Percentiles rank a stretch among this genome's conserved stretches.
phyloP scores from a whole-genome alignment of 1,140 invertebrate genomes.

The Drosophila nigromelanica region DNA sequence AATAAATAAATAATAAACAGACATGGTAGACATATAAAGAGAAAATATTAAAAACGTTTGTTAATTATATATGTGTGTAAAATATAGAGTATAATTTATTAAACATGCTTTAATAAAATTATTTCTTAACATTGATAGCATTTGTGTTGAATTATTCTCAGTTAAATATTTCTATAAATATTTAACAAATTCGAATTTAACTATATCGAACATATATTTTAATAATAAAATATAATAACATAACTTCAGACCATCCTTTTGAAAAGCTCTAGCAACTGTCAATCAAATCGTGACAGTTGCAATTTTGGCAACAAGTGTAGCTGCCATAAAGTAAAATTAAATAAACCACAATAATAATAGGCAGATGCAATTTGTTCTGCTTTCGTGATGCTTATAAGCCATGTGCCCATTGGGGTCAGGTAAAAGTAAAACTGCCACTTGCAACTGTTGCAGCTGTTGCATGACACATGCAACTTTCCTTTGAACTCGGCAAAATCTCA shows the following conservation, averaged over 20 bases:
- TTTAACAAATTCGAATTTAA: no score
- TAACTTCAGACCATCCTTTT: neutral
- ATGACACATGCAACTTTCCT: conserved; percentile 32
- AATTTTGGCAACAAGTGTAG: conserved; percentile 50
- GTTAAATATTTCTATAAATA: no score
- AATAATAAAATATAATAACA: no score
- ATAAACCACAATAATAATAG: conserved; percentile 35
- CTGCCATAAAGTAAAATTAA: conserved; percentile 8
- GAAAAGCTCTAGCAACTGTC: conserved; percentile 9
- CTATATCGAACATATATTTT: no score
- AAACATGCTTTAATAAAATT: no score
- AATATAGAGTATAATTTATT: no score
- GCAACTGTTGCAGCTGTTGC: conserved; percentile 15
- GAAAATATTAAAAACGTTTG: no score
- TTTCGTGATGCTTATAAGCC: conserved; percentile 55
- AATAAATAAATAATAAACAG: no score
- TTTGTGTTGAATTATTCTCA: no score
- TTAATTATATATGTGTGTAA: no score
- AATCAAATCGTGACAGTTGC: conserved; percentile 27
- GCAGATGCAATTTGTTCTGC: conserved; percentile 70
- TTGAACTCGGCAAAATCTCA: conserved; percentile 9
- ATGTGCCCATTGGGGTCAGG: conserved; percentile 64
- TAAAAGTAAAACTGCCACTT: conserved; percentile 56
- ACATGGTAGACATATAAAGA: no score
- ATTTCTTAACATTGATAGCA: no score